Percentiles rank a stretch among this genome's conserved stretches.
Evolutionary conservation across 2,888 invertebrate genomes (phyloP).

Genomic region (Eledona agricola): DNA sequence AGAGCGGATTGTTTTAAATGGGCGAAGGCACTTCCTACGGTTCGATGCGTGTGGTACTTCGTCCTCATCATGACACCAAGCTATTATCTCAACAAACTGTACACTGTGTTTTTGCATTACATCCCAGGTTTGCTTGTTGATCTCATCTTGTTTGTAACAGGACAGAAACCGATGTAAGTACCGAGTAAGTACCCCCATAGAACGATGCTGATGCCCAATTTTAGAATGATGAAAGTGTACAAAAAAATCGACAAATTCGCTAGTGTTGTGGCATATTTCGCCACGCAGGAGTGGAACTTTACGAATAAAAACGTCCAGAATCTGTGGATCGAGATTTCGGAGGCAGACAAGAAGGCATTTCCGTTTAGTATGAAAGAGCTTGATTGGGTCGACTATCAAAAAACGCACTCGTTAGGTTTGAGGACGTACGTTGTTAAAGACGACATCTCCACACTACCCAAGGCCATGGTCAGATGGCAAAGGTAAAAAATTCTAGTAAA

Average conservation of each 20-base stretch:
- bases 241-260: constrained; percentile 32
- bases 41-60: constrained; percentile 72
- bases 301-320: constrained; percentile 68
- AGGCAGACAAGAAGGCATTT: constrained; percentile 66
- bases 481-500: no score
- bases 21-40: constrained; percentile 66
- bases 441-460: constrained; percentile 73
- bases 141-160: constrained; percentile 62
- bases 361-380: constrained; percentile 75
- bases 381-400: constrained; percentile 68
- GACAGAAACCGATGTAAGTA: constrained; percentile 63
- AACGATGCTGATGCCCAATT: constrained; percentile 5
- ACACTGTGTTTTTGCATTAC: constrained; percentile 70
- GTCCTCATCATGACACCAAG: constrained; percentile 69
- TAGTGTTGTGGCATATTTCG: constrained; percentile 26
- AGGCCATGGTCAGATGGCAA: constrained; percentile 60
- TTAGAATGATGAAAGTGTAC: constrained; percentile 36
- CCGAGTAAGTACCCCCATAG: constrained; percentile 62
- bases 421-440: constrained; percentile 62
- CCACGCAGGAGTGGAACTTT: constrained; percentile 60
- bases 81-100: constrained; percentile 67
- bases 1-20: constrained; percentile 67
- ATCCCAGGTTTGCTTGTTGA: constrained; percentile 71
- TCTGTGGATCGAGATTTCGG: constrained; percentile 64
- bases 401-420: constrained; percentile 21